These are phyloP conservation scores for Sebastes steindachneri DNA, from an alignment of 2,797 vertebrate species.

Conservation along the genomic window DNA sequence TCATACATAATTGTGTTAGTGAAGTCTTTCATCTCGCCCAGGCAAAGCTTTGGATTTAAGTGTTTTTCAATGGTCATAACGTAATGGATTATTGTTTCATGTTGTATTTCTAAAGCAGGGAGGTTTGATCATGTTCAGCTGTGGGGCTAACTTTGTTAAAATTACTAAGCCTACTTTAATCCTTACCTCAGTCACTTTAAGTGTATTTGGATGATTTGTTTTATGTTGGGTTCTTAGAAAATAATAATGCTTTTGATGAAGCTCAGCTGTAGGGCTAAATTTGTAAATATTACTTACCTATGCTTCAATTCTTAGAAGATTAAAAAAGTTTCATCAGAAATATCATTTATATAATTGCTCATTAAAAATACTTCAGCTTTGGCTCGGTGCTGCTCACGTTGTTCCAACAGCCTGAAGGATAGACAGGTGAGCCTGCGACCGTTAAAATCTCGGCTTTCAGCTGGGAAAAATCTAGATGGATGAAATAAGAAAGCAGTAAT, in stretches of 20 bases:
- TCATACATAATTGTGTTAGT: constrained; percentile 27
- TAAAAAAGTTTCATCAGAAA: constrained; percentile 8
- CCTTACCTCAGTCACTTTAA: constrained; percentile 31
- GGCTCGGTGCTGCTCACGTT: not conserved
- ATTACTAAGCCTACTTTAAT: constrained; percentile 33
- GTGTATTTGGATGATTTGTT: constrained; percentile 18
- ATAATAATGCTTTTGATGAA: constrained; percentile 29
- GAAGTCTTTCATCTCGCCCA: constrained; percentile 7
- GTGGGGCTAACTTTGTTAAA: constrained; percentile 29
- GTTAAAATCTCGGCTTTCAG: constrained; percentile 25
- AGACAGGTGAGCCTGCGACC: constrained; percentile 31
- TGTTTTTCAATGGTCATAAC: constrained; percentile 17
- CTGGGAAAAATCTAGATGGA: constrained; percentile 29
- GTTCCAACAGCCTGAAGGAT: constrained; percentile 32
- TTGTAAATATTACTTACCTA: constrained; percentile 25
- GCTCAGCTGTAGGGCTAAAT: constrained; percentile 10
- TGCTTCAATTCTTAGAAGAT: constrained; percentile 4
- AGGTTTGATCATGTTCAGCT: constrained; percentile 41
- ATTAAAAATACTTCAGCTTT: constrained; percentile 28
- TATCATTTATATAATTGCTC: constrained; percentile 28
- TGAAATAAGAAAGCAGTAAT: constrained; percentile 32
- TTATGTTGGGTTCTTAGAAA: constrained; percentile 13
- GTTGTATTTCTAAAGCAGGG: constrained; percentile 14
- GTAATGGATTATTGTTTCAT: constrained; percentile 49
- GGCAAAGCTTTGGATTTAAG: constrained; percentile 6